Base-by-base conservation (phyloP, 1,140 invertebrate species). In the Heliconius hermathena region DNA sequence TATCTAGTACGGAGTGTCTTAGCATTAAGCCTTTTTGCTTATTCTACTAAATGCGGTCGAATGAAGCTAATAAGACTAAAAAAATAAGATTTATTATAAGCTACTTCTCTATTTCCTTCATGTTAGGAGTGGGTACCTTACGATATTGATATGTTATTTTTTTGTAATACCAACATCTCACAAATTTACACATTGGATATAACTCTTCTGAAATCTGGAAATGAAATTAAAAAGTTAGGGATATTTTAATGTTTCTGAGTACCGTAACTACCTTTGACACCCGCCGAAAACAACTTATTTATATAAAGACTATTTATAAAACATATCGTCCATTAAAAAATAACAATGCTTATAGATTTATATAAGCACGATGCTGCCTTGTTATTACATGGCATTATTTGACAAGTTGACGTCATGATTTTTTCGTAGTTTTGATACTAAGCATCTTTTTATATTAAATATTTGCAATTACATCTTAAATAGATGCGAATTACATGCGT, bases 331-430 rank as follows among this genome's bases (percentile, higher is more conserved):
- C 13, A 29, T 66, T 66, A 66, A 29, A 18, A 72, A 72, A 74
- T 66, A 33, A 71, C 78, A 33, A 72, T 54, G 83, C 80, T 85
- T 77, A 89, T 90, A 89, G 88, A 90, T 91, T 90, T 87, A 85
- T 73, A 74, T 76, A 82, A 66, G 78, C 73, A 79, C 81, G 88
- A 88, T 89, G 81, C 81, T 89, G 81, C 85, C 79, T 89, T 91
- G 88, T 90, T 91, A 80, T 80, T 80, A 81, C 77, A 80, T 84
- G 81, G 78, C 85, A 84, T 79, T 83, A 83, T 89, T 89, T 92
- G 90, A 89, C 90, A 91, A 88, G 81, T 91, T 90, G 90, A 92
- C 90, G 90, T 88, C 87, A 93, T 93, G 90, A 88, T 90, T 92
- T 93, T 91, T 88, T 92, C 90, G 88, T 88, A 88, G 71, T 86